Percentiles rank a stretch among this genome's conserved stretches.
Evolutionary conservation across 2,888 invertebrate species (phyloP).

Genomic region (Lithodes maja): DNA sequence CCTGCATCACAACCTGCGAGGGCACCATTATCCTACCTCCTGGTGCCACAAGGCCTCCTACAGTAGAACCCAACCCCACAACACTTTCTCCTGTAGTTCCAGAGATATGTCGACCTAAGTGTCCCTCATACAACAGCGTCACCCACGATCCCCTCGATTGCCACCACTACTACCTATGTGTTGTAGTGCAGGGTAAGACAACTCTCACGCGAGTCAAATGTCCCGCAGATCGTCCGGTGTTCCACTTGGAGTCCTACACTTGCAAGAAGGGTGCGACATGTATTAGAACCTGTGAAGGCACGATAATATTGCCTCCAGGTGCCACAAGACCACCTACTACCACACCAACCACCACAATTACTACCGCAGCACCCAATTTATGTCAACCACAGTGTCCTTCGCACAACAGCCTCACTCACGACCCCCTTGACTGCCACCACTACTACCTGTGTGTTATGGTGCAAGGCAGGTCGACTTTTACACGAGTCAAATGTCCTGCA

Average conservation of each 20-base stretch:
- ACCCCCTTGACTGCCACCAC: conserved; percentile 47
- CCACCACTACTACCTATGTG: conserved; percentile 39
- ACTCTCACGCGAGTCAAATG: conserved; percentile 25
- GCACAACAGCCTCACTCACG: conserved; percentile 47
- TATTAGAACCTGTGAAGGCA: conserved; percentile 32
- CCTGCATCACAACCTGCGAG: background rate
- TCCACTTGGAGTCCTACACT: conserved; percentile 27
- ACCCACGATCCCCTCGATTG: conserved; percentile 41
- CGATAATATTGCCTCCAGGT: background rate
- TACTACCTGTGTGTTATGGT: conserved; percentile 50
- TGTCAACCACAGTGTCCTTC: conserved; percentile 39
- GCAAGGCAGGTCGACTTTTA: background rate
- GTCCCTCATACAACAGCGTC: conserved; percentile 26
- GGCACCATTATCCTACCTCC: background rate
- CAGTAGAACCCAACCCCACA: no score
- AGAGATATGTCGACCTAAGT: conserved; percentile 20
- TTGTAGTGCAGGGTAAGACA: background rate
- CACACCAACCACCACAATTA: background rate
- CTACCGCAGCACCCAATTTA: background rate
- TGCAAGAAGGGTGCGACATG: conserved; percentile 25
- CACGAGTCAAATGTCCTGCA: conserved; percentile 39
- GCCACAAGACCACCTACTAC: background rate
- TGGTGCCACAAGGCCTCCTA: background rate
- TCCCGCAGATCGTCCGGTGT: conserved; percentile 25
- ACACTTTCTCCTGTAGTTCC: background rate